Conservation (phyloP, 1,140 invertebrate genomes). For the Platorchestia sp. region DNA sequence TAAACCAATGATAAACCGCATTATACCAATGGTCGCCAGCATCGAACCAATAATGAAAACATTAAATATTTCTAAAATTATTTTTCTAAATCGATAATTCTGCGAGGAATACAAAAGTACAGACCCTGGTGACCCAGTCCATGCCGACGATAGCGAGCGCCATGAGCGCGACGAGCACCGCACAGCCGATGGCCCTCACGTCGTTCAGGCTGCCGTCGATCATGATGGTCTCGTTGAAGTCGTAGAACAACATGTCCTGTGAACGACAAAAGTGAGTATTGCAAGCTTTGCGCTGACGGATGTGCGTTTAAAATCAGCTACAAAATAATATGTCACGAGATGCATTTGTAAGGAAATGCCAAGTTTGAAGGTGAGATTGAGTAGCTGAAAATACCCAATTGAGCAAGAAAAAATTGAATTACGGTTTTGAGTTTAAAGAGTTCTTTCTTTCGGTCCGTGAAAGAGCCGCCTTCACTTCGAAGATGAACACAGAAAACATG, state of each 20-base stretch:
- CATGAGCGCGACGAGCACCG: constrained; percentile 83
- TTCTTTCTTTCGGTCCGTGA: neutral
- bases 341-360: neutral
- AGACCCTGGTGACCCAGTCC: constrained; percentile 73
- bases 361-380: neutral
- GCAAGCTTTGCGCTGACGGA: too few relatives aligned
- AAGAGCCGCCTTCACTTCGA: neutral
- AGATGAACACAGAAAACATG: neutral
- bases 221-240: constrained; percentile 67
- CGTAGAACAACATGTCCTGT: constrained; percentile 64
- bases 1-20: too few relatives aligned
- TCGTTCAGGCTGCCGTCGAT: constrained; percentile 82
- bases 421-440: neutral
- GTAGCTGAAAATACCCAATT: neutral
- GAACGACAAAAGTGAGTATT: neutral
- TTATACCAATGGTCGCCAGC: too few relatives aligned
- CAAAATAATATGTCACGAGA: neutral
- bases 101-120: too few relatives aligned
- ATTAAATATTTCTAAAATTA: too few relatives aligned
- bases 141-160: constrained; percentile 90
- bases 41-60: too few relatives aligned
- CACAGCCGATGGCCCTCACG: constrained; percentile 81
- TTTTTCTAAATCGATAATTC: too few relatives aligned
- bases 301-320: neutral
- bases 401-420: neutral